phyloP scores from a whole-genome alignment of 2,888 invertebrate species.

The Bibio marci region DNA sequence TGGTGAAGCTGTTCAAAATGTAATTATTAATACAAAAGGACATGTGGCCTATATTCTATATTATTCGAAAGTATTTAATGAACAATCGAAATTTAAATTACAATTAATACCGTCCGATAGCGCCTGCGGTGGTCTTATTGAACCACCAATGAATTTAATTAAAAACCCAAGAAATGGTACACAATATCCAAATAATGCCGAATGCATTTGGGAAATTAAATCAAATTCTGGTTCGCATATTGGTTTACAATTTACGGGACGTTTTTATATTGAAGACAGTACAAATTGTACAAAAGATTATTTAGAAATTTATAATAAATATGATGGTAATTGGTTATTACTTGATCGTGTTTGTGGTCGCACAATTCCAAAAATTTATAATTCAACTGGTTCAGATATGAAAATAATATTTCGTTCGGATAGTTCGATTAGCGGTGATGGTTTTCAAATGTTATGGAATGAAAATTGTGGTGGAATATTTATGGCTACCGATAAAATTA shows the following conservation, averaged over 20 bases:
- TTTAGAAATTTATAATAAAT: conserved; percentile 47
- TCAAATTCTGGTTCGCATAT: conserved; percentile 47
- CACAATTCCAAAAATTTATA: conserved; percentile 33
- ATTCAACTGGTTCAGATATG: conserved; percentile 45
- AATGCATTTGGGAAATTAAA: conserved; percentile 63
- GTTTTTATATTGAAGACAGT: conserved; percentile 59
- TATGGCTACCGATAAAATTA: conserved; percentile 31
- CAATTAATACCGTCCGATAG: conserved; percentile 16
- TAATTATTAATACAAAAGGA: conserved; percentile 19
- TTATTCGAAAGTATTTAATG: conserved; percentile 35
- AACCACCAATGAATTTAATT: conserved; percentile 27
- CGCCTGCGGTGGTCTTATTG: conserved; percentile 47
- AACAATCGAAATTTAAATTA: conserved; percentile 27
- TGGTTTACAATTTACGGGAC: conserved; percentile 43
- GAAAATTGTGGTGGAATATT: conserved; percentile 56
- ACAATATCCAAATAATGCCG: conserved; percentile 51
- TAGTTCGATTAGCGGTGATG: conserved; percentile 43
- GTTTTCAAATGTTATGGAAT: conserved; percentile 48
- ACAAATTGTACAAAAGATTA: conserved; percentile 58
- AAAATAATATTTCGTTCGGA: conserved; percentile 58
- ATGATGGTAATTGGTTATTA: conserved; percentile 34
- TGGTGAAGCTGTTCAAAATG: conserved; percentile 16
- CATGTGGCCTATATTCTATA: conserved; percentile 14
- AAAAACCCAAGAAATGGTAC: conserved; percentile 40
- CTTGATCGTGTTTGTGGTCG: conserved; percentile 49